Conservation (phyloP, 2,113 vertebrate species). For the Callipepla californica region DNA sequence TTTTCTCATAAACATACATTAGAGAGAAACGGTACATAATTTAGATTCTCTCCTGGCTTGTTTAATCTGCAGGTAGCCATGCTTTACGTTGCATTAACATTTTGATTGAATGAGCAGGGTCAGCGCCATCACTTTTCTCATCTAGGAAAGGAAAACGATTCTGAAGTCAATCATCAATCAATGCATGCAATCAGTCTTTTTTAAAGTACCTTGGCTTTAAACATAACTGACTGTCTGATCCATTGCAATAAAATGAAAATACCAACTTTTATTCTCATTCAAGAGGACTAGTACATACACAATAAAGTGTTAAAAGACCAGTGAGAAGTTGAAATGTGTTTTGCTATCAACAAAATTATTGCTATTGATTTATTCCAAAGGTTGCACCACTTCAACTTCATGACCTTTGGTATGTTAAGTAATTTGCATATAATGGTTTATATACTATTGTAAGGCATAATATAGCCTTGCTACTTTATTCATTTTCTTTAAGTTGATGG, state of each 20-base stretch:
- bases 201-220: constrained; percentile 60
- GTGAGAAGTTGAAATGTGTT: constrained; percentile 55
- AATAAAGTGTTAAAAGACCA: constrained; percentile 63
- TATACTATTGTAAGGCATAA: constrained; percentile 58
- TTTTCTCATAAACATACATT: constrained; percentile 71
- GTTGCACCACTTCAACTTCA: constrained; percentile 59
- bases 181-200: constrained; percentile 75
- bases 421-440: constrained; percentile 80
- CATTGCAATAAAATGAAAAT: constrained; percentile 61
- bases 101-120: constrained; percentile 81
- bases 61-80: constrained; percentile 60
- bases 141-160: constrained; percentile 74
- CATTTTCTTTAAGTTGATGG: constrained; percentile 75
- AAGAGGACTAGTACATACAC: constrained; percentile 28
- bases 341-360: constrained; percentile 69
- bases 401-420: constrained; percentile 69
- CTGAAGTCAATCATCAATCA: constrained; percentile 82
- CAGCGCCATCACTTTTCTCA: constrained; percentile 74
- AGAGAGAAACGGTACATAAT: constrained; percentile 64
- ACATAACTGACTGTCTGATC: constrained; percentile 37
- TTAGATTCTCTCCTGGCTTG: constrained; percentile 69
- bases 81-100: constrained; percentile 77
- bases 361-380: constrained; percentile 66
- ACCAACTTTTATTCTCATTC: constrained; percentile 48
- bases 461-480: constrained; percentile 50